Conservation (phyloP, 1,140 invertebrate species). For the Acromyrmex charruanus region DNA sequence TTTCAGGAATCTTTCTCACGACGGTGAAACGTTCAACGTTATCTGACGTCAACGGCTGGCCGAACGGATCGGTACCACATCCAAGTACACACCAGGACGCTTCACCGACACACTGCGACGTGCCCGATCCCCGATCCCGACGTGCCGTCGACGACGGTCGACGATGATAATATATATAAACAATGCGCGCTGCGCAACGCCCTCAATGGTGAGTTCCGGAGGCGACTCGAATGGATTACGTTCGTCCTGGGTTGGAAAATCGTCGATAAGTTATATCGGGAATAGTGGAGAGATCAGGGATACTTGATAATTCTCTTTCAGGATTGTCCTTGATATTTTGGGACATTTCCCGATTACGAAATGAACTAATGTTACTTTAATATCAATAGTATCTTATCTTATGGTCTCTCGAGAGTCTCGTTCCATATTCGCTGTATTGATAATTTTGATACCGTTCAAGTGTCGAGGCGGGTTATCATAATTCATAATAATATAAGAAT, state of each 20-base stretch:
- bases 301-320: no score
- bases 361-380: no score
- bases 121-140: background rate
- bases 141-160: background rate
- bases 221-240: background rate
- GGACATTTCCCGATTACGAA: no score
- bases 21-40: background rate
- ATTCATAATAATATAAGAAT: no score
- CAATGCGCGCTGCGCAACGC: background rate
- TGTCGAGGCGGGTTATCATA: no score
- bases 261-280: background rate
- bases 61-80: background rate
- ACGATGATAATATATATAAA: conserved; percentile 4
- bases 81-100: background rate
- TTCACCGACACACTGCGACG: background rate
- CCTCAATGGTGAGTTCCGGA: background rate
- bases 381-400: no score
- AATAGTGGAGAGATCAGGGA: background rate
- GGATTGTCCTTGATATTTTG: no score
- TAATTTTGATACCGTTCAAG: no score
- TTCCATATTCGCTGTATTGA: no score
- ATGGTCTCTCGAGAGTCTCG: no score
- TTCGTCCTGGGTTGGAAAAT: background rate
- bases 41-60: background rate
- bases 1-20: background rate